These are phyloP conservation scores for Ophonus ardosiacus DNA, from an alignment of 2,888 invertebrate species.

Conservation along the genomic window DNA sequence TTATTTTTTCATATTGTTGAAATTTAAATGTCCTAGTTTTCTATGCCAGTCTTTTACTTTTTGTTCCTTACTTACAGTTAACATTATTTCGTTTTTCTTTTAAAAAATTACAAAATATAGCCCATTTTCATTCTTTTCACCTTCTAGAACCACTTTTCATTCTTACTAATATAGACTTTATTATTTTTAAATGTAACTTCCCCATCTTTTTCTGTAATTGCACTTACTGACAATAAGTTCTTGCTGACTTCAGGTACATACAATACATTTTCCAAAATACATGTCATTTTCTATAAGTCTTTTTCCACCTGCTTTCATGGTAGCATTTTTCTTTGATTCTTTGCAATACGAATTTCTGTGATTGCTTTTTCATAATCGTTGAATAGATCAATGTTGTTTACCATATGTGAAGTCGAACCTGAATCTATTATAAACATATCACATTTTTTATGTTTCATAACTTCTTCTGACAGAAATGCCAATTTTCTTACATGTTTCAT, in stretches of 20 bases:
- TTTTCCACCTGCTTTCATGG: slow-evolving; percentile 30
- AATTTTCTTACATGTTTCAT: background rate
- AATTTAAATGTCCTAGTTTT: background rate
- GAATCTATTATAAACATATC: slow-evolving; percentile 14
- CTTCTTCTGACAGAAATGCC: background rate
- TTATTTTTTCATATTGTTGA: background rate
- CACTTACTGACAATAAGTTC: slow-evolving; percentile 23
- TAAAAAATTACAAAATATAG: background rate
- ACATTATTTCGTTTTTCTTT: background rate
- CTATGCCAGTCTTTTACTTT: background rate
- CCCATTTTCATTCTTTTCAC: slow-evolving; percentile 4
- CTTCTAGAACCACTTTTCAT: slow-evolving; percentile 5
- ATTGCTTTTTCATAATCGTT: background rate
- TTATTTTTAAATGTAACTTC: background rate
- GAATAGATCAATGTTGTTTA: background rate
- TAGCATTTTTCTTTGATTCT: background rate
- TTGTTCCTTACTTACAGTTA: slow-evolving; percentile 57
- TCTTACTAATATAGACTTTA: background rate
- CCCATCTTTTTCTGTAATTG: slow-evolving; percentile 3
- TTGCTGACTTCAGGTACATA: slow-evolving; percentile 11
- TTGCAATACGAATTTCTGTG: background rate
- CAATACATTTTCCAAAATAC: background rate
- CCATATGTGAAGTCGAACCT: slow-evolving; percentile 30
- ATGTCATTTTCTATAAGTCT: background rate
- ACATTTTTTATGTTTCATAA: background rate